phyloP scores from a whole-genome alignment of 2,113 vertebrate genomes.

The Semicossyphus pulcher region DNA sequence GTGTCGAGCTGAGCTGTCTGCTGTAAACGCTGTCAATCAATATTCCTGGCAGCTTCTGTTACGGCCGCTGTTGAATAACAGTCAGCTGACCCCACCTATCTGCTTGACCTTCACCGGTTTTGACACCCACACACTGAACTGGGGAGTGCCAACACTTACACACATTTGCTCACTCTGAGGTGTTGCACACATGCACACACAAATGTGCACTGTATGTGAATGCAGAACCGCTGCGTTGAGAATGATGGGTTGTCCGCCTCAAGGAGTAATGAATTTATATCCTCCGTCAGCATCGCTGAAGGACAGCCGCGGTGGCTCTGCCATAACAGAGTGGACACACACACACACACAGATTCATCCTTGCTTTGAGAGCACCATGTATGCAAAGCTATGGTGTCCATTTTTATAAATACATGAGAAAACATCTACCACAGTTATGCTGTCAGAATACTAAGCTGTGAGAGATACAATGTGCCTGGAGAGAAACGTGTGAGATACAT shows the following conservation, averaged over 20 bases:
- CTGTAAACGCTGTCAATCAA: conserved; percentile 70
- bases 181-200: conserved; percentile 20
- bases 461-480: neutral
- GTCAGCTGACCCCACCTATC: conserved; percentile 60
- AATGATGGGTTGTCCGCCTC: conserved; percentile 68
- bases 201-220: conserved; percentile 29
- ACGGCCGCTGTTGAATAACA: conserved; percentile 53
- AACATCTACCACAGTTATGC: conserved; percentile 1
- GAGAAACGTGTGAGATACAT: conserved; percentile 3
- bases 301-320: conserved; percentile 56
- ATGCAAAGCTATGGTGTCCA: conserved; percentile 10
- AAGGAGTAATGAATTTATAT: conserved; percentile 71
- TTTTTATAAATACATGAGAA: conserved; percentile 37
- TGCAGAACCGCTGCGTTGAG: conserved; percentile 40
- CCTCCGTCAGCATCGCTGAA: conserved; percentile 70
- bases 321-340: conserved; percentile 30
- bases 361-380: conserved; percentile 8
- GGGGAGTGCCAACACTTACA: conserved; percentile 20
- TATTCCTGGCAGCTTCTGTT: conserved; percentile 57
- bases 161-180: neutral
- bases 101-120: conserved; percentile 64
- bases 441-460: conserved; percentile 18
- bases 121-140: conserved; percentile 47
- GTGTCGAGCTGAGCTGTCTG: conserved; percentile 36
- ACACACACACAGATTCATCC: conserved; percentile 17